Percentiles rank a stretch among this genome's conserved stretches.
Evolutionary conservation across 2,113 vertebrate genomes (phyloP).

Genomic region (Ammodytes dubius): DNA sequence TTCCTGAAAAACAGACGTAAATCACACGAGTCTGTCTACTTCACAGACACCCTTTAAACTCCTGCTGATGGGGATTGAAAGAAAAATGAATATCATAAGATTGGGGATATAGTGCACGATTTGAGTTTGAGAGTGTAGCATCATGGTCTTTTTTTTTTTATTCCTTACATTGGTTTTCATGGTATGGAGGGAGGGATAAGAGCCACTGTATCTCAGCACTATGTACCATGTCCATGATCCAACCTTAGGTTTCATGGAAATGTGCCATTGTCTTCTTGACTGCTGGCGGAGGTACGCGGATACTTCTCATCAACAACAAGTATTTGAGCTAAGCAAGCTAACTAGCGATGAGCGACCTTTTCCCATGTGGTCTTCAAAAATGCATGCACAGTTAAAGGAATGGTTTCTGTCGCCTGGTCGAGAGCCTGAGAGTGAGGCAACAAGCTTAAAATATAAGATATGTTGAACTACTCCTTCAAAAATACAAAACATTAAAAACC

Average conservation of each 20-base stretch:
- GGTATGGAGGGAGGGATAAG: neutral
- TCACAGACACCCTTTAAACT: neutral
- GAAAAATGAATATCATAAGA: neutral
- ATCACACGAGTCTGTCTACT: neutral
- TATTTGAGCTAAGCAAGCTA: no score
- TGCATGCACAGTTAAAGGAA: no score
- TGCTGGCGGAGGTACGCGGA: no score
- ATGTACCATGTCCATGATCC: slow-evolving; percentile 2
- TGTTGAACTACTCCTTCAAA: no score
- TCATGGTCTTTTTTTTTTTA: neutral
- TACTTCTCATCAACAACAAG: no score
- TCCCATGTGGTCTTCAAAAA: no score
- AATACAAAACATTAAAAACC: neutral
- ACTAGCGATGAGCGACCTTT: no score
- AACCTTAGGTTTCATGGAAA: slow-evolving; percentile 9
- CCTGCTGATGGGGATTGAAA: neutral
- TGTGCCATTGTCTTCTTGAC: neutral
- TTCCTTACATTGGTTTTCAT: neutral
- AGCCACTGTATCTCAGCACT: neutral
- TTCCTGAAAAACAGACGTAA: slow-evolving; percentile 5
- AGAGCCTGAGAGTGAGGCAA: no score
- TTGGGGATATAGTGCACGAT: neutral
- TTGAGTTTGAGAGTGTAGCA: neutral
- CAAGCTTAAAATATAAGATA: no score
- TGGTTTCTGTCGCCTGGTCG: no score